Evolutionary conservation across 2,888 invertebrate species (phyloP), one percentile per base, ranked within the genome.

Genomic region (Synanthedon formicaeformis): DNA sequence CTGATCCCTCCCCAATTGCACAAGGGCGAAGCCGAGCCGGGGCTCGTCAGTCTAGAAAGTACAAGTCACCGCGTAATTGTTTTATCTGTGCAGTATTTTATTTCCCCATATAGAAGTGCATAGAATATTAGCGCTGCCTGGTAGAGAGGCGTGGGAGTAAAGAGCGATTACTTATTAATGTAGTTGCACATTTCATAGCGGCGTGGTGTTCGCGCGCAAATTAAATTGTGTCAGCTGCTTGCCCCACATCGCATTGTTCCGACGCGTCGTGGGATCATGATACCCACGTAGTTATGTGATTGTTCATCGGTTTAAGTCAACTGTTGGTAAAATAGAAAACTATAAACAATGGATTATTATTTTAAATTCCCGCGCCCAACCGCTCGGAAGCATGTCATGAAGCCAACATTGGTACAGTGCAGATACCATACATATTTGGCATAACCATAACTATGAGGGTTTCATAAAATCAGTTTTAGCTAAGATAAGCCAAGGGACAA

Each of bases 211-310:
- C 73, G 75, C 71, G 75, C 71, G 73, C 75, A 78, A 81, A 84
- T 79, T 78, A 73, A 86, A 84, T 84, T 80, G 83, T 87, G 85
- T 83, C 85, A 84, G 81, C 74, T 77, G 76, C 76, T 77, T 83
- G 82, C 77, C 79, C 85, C 79, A 86, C 84, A 81, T 84, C 69
- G 78, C 66, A 86, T 86, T 86, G 86, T 86, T 66, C 60, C 51
- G 48, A 49, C 62, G 6, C 34, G 64, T 63, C 83, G 86, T 85
- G 86, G 72, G 85, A 85, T 70, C 70, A 64, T 71, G 69, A 69
- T 67, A 75, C 67, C 34, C 2, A 75, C 69, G 55, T 70, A 73
- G 34, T 23, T 23, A 23, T 34, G 34, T 75, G 74, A 82, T 83
- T 84, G 81, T 82, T 79, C 73, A 71, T 75, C 69, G 70, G 64